These are phyloP conservation scores for Ptychoptera contaminata DNA, from an alignment of 2,888 invertebrate species.

Conservation along the genomic window DNA sequence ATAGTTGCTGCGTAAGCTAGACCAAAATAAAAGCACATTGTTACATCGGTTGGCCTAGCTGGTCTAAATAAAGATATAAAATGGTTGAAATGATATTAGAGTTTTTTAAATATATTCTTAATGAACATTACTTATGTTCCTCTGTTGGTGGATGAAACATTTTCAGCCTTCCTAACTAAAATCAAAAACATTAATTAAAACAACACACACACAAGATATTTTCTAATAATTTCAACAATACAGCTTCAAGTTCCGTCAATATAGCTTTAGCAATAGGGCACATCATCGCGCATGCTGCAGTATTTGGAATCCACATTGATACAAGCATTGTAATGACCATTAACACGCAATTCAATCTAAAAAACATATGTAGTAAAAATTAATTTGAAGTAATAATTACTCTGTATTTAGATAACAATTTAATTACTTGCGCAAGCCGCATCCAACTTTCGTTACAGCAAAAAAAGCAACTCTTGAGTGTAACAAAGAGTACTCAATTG, in stretches of 20 bases:
- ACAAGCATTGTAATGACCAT: conserved; percentile 72
- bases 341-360: conserved; percentile 56
- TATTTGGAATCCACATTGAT: conserved; percentile 85
- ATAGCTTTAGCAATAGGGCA: conserved; percentile 71
- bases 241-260: conserved; percentile 53
- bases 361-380: no score
- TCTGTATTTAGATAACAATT: no score
- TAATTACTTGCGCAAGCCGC: background rate
- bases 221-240: no score
- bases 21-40: conserved; percentile 52
- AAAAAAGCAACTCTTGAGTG: conserved; percentile 1
- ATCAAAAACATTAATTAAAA: no score
- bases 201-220: no score
- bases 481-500: conserved; percentile 1
- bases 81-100: no score
- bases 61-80: no score
- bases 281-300: conserved; percentile 79
- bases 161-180: no score
- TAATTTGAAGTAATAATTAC: no score
- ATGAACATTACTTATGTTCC: no score
- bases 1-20: conserved; percentile 58
- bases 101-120: no score
- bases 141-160: no score
- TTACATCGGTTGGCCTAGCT: conserved; percentile 44
- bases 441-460: background rate